A percentile compares a stretch with the other conserved stretches of the same genome.
These are phyloP conservation scores for Augochlora pura DNA, from an alignment of 1,140 invertebrate genomes.

Conservation along the genomic window DNA sequence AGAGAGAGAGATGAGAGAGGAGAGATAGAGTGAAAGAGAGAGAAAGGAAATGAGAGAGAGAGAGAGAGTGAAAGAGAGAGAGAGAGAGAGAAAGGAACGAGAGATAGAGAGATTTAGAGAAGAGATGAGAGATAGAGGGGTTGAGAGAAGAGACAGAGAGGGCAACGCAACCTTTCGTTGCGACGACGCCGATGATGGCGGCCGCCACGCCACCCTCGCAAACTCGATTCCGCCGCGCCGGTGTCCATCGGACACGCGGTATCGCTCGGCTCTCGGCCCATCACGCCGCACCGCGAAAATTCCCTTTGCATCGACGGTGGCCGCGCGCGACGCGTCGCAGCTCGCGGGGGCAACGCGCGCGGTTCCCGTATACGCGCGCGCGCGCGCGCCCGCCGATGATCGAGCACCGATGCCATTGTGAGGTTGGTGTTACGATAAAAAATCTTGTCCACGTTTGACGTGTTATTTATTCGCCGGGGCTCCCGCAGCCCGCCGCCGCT, in stretches of 20 bases:
- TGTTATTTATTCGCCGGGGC: constrained; percentile 34
- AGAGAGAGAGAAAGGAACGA: neutral
- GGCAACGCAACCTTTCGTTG: neutral
- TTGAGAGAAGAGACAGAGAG: neutral
- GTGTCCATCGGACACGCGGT: constrained; percentile 12
- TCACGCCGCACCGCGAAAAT: constrained; percentile 19
- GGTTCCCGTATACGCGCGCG: no score
- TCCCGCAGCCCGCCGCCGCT: neutral
- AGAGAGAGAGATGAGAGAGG: neutral
- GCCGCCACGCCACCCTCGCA: constrained; percentile 32
- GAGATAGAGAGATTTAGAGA: no score
- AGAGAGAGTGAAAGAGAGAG: no score
- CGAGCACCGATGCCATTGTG: constrained; percentile 18
- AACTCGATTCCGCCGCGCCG: constrained; percentile 49
- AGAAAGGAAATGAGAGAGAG: neutral
- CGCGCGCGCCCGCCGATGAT: constrained; percentile 1
- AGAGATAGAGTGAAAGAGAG: neutral
- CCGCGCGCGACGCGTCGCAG: no score
- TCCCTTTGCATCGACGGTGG: neutral
- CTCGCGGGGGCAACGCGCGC: no score
- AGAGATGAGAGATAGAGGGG: neutral
- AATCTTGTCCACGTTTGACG: constrained; percentile 39
- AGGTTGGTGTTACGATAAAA: constrained; percentile 32
- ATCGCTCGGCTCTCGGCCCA: no score
- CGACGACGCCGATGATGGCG: constrained; percentile 43